These are phyloP conservation scores for Campoletis sonorensis DNA, from an alignment of 1,140 invertebrate genomes.

Conservation along the genomic window DNA sequence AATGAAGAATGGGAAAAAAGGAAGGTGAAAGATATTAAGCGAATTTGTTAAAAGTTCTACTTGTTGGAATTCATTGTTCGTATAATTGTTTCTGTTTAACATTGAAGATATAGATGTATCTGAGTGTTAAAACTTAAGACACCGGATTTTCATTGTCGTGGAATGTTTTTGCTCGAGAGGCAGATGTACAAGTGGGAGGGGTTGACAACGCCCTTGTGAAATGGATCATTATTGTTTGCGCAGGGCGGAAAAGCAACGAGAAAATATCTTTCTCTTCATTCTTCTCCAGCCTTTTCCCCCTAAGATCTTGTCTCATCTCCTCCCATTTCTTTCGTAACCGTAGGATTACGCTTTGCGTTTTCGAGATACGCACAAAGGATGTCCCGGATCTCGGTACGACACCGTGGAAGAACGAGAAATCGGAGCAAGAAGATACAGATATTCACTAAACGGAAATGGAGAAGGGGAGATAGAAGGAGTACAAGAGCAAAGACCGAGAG, in stretches of 20 bases:
- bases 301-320: constrained; percentile 57
- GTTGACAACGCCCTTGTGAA: constrained; percentile 17
- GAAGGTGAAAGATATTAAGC: background rate
- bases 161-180: constrained; percentile 18
- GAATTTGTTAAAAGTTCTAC: background rate
- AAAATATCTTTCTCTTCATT: constrained; percentile 20
- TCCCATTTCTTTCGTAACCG: constrained; percentile 52
- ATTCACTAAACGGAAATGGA: constrained; percentile 21
- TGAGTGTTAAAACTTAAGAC: background rate
- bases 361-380: constrained; percentile 45
- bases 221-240: constrained; percentile 44
- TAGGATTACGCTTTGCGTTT: constrained; percentile 41
- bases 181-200: constrained; percentile 7
- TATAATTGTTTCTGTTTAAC: background rate
- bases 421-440: constrained; percentile 39
- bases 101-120: background rate
- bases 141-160: constrained; percentile 2
- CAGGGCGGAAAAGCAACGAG: constrained; percentile 15
- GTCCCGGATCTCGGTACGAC: background rate
- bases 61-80: background rate
- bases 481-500: constrained; percentile 28
- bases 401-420: constrained; percentile 23
- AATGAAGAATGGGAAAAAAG: background rate
- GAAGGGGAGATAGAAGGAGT: constrained; percentile 16
- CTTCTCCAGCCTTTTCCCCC: background rate